These are phyloP conservation scores for Ceriagrion tenellum DNA, from an alignment of 2,888 invertebrate genomes.

Conservation along the genomic window DNA sequence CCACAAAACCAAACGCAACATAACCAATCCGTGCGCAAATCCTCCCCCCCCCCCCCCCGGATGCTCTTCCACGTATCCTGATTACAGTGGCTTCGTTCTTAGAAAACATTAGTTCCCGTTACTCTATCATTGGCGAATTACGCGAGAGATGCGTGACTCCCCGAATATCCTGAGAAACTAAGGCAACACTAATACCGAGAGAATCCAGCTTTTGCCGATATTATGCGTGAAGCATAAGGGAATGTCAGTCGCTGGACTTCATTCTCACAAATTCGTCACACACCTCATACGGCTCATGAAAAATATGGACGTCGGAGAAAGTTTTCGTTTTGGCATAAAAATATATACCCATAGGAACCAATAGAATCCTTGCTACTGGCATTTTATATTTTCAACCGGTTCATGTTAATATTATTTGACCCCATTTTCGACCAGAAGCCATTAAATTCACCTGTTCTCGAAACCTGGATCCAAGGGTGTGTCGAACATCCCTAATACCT, in stretches of 20 bases:
- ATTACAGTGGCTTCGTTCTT: not conserved
- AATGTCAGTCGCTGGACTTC: not conserved
- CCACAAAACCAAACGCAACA: too few relatives aligned
- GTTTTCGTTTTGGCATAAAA: not conserved
- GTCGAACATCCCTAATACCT: not conserved
- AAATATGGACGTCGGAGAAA: not conserved
- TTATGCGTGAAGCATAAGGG: not conserved
- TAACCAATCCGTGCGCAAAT: too few relatives aligned
- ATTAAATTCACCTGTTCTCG: not conserved
- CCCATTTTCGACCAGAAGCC: not conserved
- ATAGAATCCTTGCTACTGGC: not conserved
- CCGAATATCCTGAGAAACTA: not conserved
- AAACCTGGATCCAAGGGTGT: not conserved
- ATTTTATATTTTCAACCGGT: not conserved
- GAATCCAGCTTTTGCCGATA: not conserved
- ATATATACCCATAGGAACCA: not conserved
- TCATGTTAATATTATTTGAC: not conserved
- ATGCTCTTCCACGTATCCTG: not conserved
- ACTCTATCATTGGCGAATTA: not conserved
- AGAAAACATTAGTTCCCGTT: not conserved
- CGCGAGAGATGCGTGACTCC: not conserved
- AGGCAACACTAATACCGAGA: not conserved
- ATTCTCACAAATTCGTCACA: not conserved
- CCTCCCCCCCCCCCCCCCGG: not conserved
- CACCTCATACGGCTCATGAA: not conserved